Conservation (phyloP, 2,797 vertebrate species). For the Alauda arvensis region DNA sequence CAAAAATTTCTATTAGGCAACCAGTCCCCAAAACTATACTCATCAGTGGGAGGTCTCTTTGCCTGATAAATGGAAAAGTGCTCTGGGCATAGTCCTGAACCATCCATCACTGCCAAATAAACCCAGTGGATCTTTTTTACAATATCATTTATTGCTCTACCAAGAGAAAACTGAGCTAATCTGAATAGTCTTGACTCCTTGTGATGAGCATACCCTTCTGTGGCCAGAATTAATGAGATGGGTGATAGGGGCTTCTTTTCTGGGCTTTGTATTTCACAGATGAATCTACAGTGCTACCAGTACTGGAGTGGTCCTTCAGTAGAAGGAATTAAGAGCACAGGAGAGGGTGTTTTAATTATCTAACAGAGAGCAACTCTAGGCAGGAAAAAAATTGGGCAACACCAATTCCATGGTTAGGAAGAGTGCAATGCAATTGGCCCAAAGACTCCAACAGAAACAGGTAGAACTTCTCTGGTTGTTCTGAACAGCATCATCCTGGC, state of each 20-base stretch:
- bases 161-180: constrained; percentile 37
- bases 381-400: not conserved
- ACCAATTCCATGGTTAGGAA: not conserved
- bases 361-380: not conserved
- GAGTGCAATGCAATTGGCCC: not conserved
- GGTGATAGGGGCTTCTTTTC: not conserved
- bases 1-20: constrained; percentile 27
- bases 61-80: constrained; percentile 34
- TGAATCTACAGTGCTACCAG: not conserved
- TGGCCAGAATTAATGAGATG: constrained; percentile 37
- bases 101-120: constrained; percentile 2
- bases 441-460: not conserved
- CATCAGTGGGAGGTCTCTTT: constrained; percentile 14
- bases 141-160: not conserved
- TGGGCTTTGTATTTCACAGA: not conserved
- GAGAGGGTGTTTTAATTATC: not conserved
- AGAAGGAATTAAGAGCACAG: not conserved
- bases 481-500: not conserved
- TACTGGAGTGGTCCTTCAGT: not conserved
- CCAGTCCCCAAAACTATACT: constrained; percentile 11
- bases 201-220: not conserved
- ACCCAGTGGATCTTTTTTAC: constrained; percentile 11
- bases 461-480: not conserved
- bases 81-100: constrained; percentile 16
- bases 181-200: not conserved